These are phyloP conservation scores for Leptinotarsa texana DNA, from an alignment of 1,140 invertebrate genomes.

Conservation along the genomic window DNA sequence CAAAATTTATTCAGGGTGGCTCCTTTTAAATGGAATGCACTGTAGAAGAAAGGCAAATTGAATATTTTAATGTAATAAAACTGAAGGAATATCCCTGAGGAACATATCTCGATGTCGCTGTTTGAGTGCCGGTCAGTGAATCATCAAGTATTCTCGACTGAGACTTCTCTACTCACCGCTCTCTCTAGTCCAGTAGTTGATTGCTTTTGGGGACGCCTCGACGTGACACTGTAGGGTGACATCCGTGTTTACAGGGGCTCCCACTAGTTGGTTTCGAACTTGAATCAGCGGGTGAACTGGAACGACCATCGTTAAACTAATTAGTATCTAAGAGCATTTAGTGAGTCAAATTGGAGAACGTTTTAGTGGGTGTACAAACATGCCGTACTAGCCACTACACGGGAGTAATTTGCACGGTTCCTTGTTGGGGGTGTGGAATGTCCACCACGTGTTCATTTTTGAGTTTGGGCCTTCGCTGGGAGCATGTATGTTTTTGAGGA, in stretches of 20 bases:
- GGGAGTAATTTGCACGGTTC: not conserved
- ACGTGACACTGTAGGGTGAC: conserved; percentile 85
- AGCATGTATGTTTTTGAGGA: not conserved
- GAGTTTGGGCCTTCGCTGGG: not conserved
- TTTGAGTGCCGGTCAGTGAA: conserved; percentile 23
- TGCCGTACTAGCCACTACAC: not conserved
- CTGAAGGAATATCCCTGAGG: too few species aligned
- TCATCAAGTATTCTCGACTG: conserved; percentile 15
- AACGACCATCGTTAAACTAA: conserved; percentile 49
- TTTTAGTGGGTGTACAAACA: conserved; percentile 3
- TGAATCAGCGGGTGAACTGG: conserved; percentile 82
- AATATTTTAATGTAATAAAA: too few species aligned
- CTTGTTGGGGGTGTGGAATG: not conserved
- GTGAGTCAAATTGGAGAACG: conserved; percentile 13
- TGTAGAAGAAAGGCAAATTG: too few species aligned
- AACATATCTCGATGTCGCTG: conserved; percentile 1
- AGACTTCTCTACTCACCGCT: conserved; percentile 64
- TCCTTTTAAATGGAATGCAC: too few species aligned
- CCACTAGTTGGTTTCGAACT: conserved; percentile 83
- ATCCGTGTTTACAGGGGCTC: conserved; percentile 76
- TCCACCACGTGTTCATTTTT: not conserved
- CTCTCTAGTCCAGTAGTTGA: conserved; percentile 86
- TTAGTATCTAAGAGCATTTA: conserved; percentile 25
- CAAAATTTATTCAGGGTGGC: too few species aligned
- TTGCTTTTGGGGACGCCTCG: conserved; percentile 82